Evolutionary conservation across 1,140 invertebrate species (phyloP).

Genomic region (Grapholita molesta): DNA sequence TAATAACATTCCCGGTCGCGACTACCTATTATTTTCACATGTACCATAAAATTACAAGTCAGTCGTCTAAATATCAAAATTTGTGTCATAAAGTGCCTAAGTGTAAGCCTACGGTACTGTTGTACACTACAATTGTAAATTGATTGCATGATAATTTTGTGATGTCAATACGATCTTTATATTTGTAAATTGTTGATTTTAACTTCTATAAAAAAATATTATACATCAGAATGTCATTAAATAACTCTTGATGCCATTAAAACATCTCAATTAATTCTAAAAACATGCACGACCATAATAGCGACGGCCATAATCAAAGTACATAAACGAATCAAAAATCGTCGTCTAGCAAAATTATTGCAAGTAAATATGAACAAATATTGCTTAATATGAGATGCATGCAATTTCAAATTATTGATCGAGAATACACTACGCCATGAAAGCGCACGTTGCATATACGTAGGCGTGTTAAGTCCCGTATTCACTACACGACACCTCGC

Average conservation of each 20-base stretch:
- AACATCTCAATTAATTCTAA: no score
- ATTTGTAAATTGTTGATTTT: neutral
- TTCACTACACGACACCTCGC: neutral
- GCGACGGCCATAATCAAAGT: neutral
- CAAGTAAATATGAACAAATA: slow-evolving; percentile 9
- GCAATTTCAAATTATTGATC: neutral
- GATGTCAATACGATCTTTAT: neutral
- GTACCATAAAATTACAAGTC: neutral
- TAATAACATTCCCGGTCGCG: neutral
- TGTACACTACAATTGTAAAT: neutral
- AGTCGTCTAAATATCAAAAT: neutral
- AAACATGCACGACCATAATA: no score
- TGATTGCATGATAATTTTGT: neutral
- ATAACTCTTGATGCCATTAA: no score
- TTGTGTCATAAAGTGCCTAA: neutral
- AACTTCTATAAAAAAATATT: no score
- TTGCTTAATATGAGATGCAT: slow-evolving; percentile 12
- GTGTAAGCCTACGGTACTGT: neutral
- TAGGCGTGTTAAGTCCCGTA: neutral
- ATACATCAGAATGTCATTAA: no score
- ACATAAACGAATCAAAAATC: neutral
- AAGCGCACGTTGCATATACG: neutral
- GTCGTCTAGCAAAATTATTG: slow-evolving; percentile 6
- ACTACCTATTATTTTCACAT: neutral
- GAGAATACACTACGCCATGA: neutral